Evolutionary conservation across 2,888 invertebrate species (phyloP).

Genomic region (Endomychus coccineus): DNA sequence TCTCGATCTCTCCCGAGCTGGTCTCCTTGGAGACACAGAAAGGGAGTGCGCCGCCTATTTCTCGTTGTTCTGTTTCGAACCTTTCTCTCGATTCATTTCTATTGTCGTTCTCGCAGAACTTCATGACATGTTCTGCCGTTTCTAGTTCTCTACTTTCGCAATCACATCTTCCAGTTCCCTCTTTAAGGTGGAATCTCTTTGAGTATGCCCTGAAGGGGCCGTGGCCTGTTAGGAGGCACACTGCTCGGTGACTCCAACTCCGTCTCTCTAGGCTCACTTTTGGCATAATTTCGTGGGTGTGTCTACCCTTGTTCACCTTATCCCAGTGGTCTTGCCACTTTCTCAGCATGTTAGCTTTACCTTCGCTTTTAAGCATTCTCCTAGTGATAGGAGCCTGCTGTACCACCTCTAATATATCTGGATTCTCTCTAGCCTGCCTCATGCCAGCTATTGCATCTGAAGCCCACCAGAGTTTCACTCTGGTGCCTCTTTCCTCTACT

Average conservation of each 20-base stretch:
- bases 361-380: neutral
- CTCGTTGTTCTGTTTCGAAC: too few relatives aligned
- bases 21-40: too few relatives aligned
- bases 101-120: too few relatives aligned
- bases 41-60: too few relatives aligned
- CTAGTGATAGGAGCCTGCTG: neutral
- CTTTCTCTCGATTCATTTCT: too few relatives aligned
- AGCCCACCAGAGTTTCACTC: slow-evolving; percentile 12
- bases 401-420: neutral
- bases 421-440: neutral
- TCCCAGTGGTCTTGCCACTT: slow-evolving; percentile 7
- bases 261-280: neutral
- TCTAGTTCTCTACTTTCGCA: slow-evolving; percentile 9
- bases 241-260: slow-evolving; percentile 5
- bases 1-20: too few relatives aligned
- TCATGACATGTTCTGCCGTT: slow-evolving; percentile 9
- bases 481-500: neutral
- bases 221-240: slow-evolving; percentile 10
- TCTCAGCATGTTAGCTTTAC: neutral
- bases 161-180: slow-evolving; percentile 1
- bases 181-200: slow-evolving; percentile 7
- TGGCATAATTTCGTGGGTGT: neutral
- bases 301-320: neutral
- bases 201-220: slow-evolving; percentile 10
- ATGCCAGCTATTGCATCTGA: slow-evolving; percentile 4